Evolutionary conservation across 2,113 vertebrate species (phyloP).

Genomic region (Malurus melanocephalus): DNA sequence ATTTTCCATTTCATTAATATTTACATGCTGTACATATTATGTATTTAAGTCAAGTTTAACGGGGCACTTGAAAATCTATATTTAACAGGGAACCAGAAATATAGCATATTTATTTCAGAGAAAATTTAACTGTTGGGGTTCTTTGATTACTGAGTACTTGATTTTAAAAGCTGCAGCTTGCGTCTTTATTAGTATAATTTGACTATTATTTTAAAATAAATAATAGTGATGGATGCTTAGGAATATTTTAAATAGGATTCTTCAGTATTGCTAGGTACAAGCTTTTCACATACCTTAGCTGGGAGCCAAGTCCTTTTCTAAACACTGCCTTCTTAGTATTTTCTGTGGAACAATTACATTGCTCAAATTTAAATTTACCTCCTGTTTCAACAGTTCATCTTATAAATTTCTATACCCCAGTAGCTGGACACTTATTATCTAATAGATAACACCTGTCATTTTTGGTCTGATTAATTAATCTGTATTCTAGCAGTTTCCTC

Average conservation of each 20-base stretch:
- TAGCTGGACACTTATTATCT: not conserved
- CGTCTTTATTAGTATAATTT: slow-evolving; percentile 55
- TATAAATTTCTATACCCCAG: not conserved
- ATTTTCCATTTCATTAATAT: slow-evolving; percentile 52
- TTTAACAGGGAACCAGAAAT: slow-evolving; percentile 46
- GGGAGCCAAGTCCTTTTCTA: not conserved
- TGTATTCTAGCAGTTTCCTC: not conserved
- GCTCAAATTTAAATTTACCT: not conserved
- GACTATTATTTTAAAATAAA: slow-evolving; percentile 60
- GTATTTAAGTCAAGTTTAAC: slow-evolving; percentile 46
- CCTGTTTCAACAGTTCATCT: not conserved
- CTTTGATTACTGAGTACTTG: slow-evolving; percentile 58
- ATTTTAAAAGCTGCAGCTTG: slow-evolving; percentile 49
- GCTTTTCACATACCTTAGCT: not conserved
- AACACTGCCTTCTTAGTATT: not conserved
- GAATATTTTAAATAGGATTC: slow-evolving; percentile 24
- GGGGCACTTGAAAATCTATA: slow-evolving; percentile 57
- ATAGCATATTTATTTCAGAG: slow-evolving; percentile 24
- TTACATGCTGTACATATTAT: not conserved
- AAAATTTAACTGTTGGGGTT: slow-evolving; percentile 41
- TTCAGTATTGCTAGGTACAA: not conserved
- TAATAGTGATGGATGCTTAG: slow-evolving; percentile 17
- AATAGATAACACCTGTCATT: not conserved
- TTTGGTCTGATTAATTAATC: not conserved
- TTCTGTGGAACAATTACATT: not conserved